These are phyloP conservation scores for Lasioglossum albipes DNA, from an alignment of 1,140 invertebrate species.

Conservation along the genomic window DNA sequence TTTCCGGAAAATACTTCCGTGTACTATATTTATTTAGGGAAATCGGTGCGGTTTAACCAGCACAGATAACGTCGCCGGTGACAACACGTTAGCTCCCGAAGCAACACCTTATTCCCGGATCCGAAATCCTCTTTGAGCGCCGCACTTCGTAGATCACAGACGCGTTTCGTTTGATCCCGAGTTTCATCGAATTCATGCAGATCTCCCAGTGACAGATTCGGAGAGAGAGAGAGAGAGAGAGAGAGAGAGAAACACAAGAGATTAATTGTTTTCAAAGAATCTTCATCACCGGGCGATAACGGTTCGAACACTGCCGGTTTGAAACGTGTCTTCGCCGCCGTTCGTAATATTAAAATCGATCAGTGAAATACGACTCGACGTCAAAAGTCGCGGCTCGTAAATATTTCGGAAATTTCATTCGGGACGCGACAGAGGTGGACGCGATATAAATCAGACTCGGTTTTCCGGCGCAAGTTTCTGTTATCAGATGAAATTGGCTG, in stretches of 20 bases:
- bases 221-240: not conserved
- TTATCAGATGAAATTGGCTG: not conserved
- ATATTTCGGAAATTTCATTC: slow-evolving; percentile 1
- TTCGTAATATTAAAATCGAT: not conserved
- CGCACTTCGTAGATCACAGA: not conserved
- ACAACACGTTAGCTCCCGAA: slow-evolving; percentile 40
- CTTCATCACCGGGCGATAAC: too few relatives aligned
- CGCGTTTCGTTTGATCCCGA: not conserved
- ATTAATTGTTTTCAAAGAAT: not conserved
- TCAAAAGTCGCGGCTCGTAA: not conserved
- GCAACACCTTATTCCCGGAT: slow-evolving; percentile 26
- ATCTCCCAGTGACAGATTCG: not conserved
- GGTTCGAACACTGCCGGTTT: not conserved
- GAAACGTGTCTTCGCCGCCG: too few relatives aligned
- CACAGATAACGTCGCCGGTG: slow-evolving; percentile 44
- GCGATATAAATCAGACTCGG: slow-evolving; percentile 5
- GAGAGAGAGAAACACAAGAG: not conserved
- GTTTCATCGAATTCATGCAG: not conserved
- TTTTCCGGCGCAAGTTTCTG: not conserved
- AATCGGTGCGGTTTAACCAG: too few relatives aligned
- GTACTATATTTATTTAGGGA: too few relatives aligned
- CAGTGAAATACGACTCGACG: not conserved
- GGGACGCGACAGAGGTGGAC: not conserved
- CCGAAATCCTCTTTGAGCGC: not conserved
- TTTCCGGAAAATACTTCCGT: slow-evolving; percentile 35